Evolutionary conservation across 1,140 invertebrate species (phyloP).

Genomic region (Drosophila burlai): DNA sequence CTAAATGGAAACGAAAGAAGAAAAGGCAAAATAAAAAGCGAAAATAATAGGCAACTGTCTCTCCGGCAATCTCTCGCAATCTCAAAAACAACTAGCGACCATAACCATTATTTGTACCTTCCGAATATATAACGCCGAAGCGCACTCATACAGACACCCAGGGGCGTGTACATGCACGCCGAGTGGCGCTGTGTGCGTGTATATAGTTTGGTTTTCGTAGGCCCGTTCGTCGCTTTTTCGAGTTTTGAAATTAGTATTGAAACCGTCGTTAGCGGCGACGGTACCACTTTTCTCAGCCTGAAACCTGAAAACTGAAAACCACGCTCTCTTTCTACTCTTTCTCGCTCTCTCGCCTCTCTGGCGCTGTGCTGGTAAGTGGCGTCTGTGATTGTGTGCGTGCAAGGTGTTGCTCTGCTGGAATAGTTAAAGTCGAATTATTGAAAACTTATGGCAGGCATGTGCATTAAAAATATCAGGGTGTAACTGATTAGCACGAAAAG

Average conservation of each 20-base stretch:
- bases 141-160: slow-evolving; percentile 24
- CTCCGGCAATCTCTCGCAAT: slow-evolving; percentile 58
- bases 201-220: slow-evolving; percentile 77
- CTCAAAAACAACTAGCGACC: slow-evolving; percentile 57
- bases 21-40: slow-evolving; percentile 24
- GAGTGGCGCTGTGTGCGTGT: slow-evolving; percentile 12
- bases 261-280: slow-evolving; percentile 65
- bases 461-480: slow-evolving; percentile 22
- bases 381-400: slow-evolving; percentile 27
- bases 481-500: slow-evolving; percentile 15
- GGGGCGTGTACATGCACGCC: slow-evolving; percentile 10
- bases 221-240: slow-evolving; percentile 78
- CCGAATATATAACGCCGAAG: slow-evolving; percentile 53
- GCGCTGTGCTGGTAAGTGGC: slow-evolving; percentile 42
- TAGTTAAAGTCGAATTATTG: slow-evolving; percentile 70
- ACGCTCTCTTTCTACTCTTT: slow-evolving; percentile 26
- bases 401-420: slow-evolving; percentile 58
- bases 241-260: slow-evolving; percentile 77
- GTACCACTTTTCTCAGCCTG: too few relatives aligned
- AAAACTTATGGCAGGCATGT: slow-evolving; percentile 49
- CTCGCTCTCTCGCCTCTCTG: slow-evolving; percentile 25
- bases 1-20: slow-evolving; percentile 31
- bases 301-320: slow-evolving; percentile 19
- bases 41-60: slow-evolving; percentile 51
- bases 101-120: slow-evolving; percentile 64